Evolutionary conservation across 2,888 invertebrate genomes (phyloP), one percentile per base, ranked within the genome.

Genomic region (Subacronicta megacephala): DNA sequence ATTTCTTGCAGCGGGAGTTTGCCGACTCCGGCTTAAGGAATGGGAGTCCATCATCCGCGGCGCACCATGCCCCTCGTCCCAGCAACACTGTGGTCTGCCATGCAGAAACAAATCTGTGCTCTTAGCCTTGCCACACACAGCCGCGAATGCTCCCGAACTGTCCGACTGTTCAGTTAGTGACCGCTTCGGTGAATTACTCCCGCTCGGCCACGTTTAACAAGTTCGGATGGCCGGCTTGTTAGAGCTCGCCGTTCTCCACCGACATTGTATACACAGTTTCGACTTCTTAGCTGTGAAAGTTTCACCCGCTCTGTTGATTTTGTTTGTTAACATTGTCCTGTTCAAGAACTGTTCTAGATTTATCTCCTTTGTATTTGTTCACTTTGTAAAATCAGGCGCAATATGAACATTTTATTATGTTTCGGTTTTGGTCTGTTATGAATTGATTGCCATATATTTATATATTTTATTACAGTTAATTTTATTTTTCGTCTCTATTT

Each of bases 181-280:
- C 87, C 85, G 84, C 83, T 81, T 80, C 82, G 81, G 78, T 81
- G 85, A 90, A 85, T 90, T 87, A 89, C 88, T 85, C 84, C 78
- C 80, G 78, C 69, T 72, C 68, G 77, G 75, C 75, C 72, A 75
- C 85, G 86, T 84, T 90, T 88, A 90, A 89, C 90, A 89, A 92
- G 83, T 93, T 93, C 81, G 83, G 87, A 87, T 89, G 89, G 88
- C 82, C 82, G 80, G 89, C 90, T 91, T 90, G 92, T 93, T 93
- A 92, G 85, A 82, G 85, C 86, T 85, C 83, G 81, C 84, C 82
- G 81, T 81, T 85, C 75, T 75, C 77, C 82, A 49, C 82, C 84
- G 75, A 89, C 91, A 90, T 86, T 89, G 89, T 88, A 83, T 85
- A 87, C 85, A 87, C 86, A 87, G 90, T 90, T 90, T 84, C 84